Evolutionary conservation across 2,888 invertebrate genomes (phyloP), one percentile per base, ranked within the genome.

Genomic region (Deroplatys truncata): DNA sequence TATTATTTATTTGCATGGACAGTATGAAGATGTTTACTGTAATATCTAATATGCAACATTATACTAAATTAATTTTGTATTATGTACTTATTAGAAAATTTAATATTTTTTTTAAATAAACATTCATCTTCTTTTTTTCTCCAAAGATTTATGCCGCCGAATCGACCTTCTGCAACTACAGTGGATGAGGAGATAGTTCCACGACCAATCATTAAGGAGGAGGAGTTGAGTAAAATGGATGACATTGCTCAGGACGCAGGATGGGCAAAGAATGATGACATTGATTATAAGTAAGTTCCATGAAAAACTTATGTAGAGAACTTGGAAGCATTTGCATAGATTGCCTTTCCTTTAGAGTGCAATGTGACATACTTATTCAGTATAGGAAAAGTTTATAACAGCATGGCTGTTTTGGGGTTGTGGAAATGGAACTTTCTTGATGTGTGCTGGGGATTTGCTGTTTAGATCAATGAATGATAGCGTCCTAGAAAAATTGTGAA

Each of bases 181-280:
- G 86, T 86, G 28, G 90, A 84, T 84, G 90, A 89, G 87, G 96
- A 96, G 91, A 94, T 97, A 89, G 94, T 95, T 90, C 96, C 97
- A 91, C 95, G 97, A 89, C 98, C 98, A 90, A 98, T 99, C 91
- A 98, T 99, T 92, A 97, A 97, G 92, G 98, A 98, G 93, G 98
- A 98, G 93, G 98, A 98, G 93, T 95, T 99, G 92, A 97, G 97
- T 92, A 97, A 97, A 90, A 97, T 99, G 94, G 98, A 98, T 94
- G 97, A 98, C 93, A 97, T 98, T 92, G 96, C 97, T 85, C 96
- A 97, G 92, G 97, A 98, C 92, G 97, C 97, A 92, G 98, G 98
- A 91, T 99, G 99, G 99, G 97, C 98, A 90, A 96, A 97, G 91
- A 97, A 98, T 92, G 98, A 98, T 93, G 98, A 98, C 93, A 98